Conservation (phyloP, 2,113 vertebrate genomes). For the Oncorhynchus gorbuscha region DNA sequence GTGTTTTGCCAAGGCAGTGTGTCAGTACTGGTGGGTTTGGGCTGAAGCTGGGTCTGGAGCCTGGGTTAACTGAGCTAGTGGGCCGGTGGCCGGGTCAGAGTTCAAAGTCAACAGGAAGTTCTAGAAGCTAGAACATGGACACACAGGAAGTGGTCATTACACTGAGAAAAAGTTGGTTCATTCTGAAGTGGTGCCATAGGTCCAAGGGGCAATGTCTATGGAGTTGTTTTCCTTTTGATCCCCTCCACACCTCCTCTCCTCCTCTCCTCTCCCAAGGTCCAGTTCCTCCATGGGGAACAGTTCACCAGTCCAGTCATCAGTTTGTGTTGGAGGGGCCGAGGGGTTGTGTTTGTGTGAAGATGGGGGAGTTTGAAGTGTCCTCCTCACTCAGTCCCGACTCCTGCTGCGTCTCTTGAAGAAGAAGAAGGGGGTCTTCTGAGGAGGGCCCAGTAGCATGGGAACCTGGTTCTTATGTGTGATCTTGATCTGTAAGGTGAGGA, state of each 20-base stretch:
- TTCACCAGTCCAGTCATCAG: slow-evolving; percentile 2
- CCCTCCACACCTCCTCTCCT: neutral
- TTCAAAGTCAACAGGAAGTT: slow-evolving; percentile 8
- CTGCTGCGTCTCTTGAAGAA: slow-evolving; percentile 86
- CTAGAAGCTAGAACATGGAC: slow-evolving; percentile 29
- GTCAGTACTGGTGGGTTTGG: slow-evolving; percentile 17
- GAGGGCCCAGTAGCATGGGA: slow-evolving; percentile 88
- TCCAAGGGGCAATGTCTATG: neutral
- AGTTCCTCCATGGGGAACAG: slow-evolving; percentile 3
- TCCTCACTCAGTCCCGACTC: slow-evolving; percentile 75
- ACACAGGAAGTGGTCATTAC: slow-evolving; percentile 56
- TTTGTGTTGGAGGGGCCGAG: neutral
- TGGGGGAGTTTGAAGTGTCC: neutral
- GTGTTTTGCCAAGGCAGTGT: slow-evolving; percentile 46
- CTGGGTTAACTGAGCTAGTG: neutral
- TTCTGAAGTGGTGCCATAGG: neutral
- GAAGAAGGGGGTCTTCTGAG: slow-evolving; percentile 91
- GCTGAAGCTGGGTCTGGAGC: neutral
- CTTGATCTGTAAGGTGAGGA: slow-evolving; percentile 76
- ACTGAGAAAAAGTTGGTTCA: slow-evolving; percentile 14
- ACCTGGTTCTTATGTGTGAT: slow-evolving; percentile 97
- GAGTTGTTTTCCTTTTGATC: neutral
- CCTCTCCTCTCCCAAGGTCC: neutral
- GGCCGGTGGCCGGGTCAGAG: slow-evolving; percentile 5
- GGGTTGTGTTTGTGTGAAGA: slow-evolving; percentile 3